Evolutionary conservation across 2,113 vertebrate species (phyloP).

Genomic region (Clarias gariepinus): DNA sequence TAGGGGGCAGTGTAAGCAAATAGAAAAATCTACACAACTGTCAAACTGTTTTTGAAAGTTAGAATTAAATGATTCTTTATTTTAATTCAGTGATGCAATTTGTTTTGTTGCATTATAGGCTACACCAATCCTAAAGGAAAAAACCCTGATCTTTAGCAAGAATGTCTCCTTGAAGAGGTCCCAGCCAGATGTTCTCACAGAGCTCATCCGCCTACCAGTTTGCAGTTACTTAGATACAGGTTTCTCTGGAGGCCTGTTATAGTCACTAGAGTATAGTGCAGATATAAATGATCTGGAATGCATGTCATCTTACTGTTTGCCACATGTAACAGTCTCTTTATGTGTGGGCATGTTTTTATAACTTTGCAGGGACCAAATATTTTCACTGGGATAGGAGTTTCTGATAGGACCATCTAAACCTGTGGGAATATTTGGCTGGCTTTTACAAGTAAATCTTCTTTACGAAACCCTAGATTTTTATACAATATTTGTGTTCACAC

Average conservation of each 20-base stretch:
- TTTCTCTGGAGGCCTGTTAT: slow-evolving; percentile 2
- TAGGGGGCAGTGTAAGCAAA: slow-evolving; percentile 19
- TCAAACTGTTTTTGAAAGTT: background rate
- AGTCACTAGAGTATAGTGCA: slow-evolving; percentile 10
- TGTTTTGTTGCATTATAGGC: background rate
- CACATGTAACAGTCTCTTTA: background rate
- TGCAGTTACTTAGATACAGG: slow-evolving; percentile 22
- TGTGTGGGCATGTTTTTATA: background rate
- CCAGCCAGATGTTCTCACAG: slow-evolving; percentile 39
- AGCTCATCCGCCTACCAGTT: slow-evolving; percentile 24
- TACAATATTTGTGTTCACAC: background rate
- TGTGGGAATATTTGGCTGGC: background rate
- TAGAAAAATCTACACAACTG: background rate
- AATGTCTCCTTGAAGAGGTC: background rate
- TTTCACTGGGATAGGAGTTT: background rate
- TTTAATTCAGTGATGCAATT: background rate
- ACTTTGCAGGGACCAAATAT: background rate
- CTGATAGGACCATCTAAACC: background rate
- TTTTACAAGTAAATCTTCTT: background rate
- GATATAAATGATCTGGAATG: background rate
- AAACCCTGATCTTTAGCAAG: background rate
- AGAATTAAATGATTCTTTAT: background rate
- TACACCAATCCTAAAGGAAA: background rate
- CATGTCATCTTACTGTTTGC: background rate
- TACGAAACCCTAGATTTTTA: background rate